These are phyloP conservation scores for Triplophysa siluroides DNA, from an alignment of 2,113 vertebrate species.

Conservation along the genomic window DNA sequence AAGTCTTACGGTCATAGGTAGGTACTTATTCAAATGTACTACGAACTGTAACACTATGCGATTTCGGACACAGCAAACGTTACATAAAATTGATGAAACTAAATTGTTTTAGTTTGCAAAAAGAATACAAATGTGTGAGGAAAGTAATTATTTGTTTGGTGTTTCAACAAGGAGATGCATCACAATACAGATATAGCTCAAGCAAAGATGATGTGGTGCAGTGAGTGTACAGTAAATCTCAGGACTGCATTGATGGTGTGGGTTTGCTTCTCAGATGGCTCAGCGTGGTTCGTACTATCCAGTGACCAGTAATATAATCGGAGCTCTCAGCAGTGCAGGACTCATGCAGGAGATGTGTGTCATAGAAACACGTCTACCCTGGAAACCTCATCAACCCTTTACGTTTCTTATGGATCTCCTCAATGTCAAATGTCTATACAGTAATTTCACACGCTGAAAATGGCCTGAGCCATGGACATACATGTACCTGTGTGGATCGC, in stretches of 20 bases:
- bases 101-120: too few relatives aligned
- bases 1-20: too few relatives aligned
- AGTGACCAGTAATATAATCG: conserved; percentile 13
- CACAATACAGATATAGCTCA: too few relatives aligned
- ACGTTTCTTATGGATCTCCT: background rate
- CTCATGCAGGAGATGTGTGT: conserved; percentile 6
- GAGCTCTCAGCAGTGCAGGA: background rate
- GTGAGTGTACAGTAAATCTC: background rate
- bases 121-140: too few relatives aligned
- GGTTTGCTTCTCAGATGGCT: background rate
- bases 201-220: too few relatives aligned
- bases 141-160: too few relatives aligned
- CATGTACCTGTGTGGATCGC: background rate
- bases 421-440: background rate
- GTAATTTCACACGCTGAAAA: background rate
- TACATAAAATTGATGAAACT: too few relatives aligned
- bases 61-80: too few relatives aligned
- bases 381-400: background rate
- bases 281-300: conserved; percentile 20
- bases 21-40: too few relatives aligned
- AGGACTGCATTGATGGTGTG: background rate
- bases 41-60: too few relatives aligned
- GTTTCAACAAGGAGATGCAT: background rate
- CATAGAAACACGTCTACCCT: background rate
- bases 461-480: background rate